phyloP scores from a whole-genome alignment of 2,113 vertebrate genomes.

The Plestiodon gilberti region DNA sequence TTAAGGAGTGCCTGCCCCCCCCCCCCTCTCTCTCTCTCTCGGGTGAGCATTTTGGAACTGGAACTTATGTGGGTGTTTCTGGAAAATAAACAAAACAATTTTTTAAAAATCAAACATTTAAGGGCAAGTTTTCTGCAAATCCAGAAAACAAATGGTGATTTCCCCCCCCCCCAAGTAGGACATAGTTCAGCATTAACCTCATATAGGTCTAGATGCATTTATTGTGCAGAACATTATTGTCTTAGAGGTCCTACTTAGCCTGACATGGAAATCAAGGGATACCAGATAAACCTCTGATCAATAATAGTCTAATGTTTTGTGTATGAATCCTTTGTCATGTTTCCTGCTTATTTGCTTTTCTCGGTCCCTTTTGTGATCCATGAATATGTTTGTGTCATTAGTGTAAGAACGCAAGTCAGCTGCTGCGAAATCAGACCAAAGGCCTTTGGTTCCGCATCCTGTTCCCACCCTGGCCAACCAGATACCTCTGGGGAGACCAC shows the following conservation, averaged over 20 bases:
- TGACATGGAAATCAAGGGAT: background rate
- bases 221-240: background rate
- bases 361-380: background rate
- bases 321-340: background rate
- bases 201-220: background rate
- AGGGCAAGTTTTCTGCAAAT: background rate
- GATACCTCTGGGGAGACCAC: no score
- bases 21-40: background rate
- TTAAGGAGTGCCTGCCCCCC: background rate
- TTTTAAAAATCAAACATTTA: background rate
- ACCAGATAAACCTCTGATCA: background rate
- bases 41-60: background rate
- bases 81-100: background rate
- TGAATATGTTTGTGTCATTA: background rate
- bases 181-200: background rate
- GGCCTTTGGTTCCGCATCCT: no score
- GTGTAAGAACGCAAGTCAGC: no score
- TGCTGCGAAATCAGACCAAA: no score
- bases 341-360: background rate
- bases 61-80: background rate
- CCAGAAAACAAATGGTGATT: background rate
- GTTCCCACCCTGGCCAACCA: no score
- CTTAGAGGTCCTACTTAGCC: background rate
- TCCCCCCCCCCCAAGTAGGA: background rate
- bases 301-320: background rate